Conservation (phyloP, 2,113 vertebrate species). For the Prinia subflava region DNA sequence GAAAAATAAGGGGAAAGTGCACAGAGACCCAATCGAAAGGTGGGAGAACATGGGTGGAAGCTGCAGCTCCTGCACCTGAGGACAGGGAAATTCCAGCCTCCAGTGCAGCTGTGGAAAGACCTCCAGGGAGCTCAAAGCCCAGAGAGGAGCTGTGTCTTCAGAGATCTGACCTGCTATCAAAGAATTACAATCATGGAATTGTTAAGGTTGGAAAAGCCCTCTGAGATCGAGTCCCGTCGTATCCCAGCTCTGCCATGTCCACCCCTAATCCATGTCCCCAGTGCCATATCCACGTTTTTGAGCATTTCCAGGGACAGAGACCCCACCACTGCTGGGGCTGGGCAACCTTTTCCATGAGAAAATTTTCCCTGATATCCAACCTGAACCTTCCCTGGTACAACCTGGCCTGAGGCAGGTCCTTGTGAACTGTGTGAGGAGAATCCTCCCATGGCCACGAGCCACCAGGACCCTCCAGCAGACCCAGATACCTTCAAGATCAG, state of each 20-base stretch:
- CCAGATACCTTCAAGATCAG: neutral
- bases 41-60: neutral
- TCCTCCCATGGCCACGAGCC: neutral
- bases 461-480: neutral
- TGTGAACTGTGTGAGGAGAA: neutral
- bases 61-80: neutral
- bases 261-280: neutral
- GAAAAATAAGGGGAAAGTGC: neutral
- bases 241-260: neutral
- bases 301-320: neutral
- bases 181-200: neutral
- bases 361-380: neutral
- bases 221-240: rapidly evolving
- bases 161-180: neutral
- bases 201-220: neutral
- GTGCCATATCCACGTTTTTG: neutral
- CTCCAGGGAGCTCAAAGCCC: neutral
- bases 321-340: neutral
- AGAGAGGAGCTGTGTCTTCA: neutral
- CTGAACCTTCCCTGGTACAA: neutral
- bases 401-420: neutral
- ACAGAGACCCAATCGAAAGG: neutral
- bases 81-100: neutral
- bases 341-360: neutral
- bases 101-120: neutral